phyloP scores from a whole-genome alignment of 2,797 vertebrate species.

The Salarias fasciatus region DNA sequence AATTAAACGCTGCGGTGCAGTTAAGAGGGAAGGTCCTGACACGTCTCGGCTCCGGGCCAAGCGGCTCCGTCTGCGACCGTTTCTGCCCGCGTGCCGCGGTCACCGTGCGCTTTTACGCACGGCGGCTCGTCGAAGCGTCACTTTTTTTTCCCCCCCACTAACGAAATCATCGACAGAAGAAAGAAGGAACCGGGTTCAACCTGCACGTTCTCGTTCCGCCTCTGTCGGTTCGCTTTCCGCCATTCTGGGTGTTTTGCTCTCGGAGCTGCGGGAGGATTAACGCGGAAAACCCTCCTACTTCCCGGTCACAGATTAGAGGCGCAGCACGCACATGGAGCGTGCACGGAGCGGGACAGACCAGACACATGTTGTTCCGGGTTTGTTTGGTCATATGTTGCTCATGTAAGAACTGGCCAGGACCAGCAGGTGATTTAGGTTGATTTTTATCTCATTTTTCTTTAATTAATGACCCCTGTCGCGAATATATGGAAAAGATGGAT shows the following conservation, averaged over 20 bases:
- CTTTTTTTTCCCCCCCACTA: too few species aligned
- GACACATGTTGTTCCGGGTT: too few species aligned
- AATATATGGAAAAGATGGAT: too few species aligned
- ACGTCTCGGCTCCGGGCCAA: conserved; percentile 23
- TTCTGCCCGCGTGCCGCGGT: not conserved
- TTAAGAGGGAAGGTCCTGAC: conserved; percentile 36
- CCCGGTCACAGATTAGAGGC: conserved; percentile 53
- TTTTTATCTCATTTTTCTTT: too few species aligned
- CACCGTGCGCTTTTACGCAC: not conserved
- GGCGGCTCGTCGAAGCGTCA: not conserved
- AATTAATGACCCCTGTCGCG: too few species aligned
- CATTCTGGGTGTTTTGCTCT: conserved; percentile 43
- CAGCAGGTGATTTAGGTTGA: too few species aligned
- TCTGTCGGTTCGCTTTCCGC: conserved; percentile 39
- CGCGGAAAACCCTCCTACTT: conserved; percentile 59
- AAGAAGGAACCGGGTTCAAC: conserved; percentile 28
- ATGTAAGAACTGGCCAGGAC: too few species aligned
- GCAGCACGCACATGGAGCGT: not conserved
- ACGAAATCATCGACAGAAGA: not conserved
- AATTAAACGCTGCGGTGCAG: conserved; percentile 50
- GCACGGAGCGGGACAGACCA: too few species aligned
- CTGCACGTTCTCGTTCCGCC: conserved; percentile 28
- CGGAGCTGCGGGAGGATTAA: conserved; percentile 62
- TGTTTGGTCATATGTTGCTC: too few species aligned
- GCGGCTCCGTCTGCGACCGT: conserved; percentile 39